Conservation (phyloP, 2,888 invertebrate species). For the Tetropium fuscum region DNA sequence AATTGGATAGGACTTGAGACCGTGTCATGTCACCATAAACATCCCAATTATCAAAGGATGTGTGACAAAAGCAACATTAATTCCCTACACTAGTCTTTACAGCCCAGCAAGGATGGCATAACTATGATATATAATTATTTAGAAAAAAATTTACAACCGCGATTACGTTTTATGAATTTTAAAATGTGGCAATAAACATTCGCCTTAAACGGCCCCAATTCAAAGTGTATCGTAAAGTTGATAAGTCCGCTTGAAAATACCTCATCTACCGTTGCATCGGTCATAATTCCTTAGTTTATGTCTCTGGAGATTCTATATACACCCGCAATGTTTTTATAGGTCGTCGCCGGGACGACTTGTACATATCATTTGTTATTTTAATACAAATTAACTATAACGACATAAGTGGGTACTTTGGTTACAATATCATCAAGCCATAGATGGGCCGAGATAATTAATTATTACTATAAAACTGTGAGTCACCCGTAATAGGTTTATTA, state of each 20-base stretch:
- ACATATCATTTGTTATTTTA: conserved; percentile 24
- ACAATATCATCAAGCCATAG: conserved; percentile 42
- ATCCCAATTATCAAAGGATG: conserved; percentile 35
- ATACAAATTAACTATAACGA: conserved; percentile 39
- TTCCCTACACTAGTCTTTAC: conserved; percentile 25
- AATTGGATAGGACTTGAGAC: not conserved
- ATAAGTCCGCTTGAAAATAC: conserved; percentile 34
- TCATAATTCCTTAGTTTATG: conserved; percentile 22
- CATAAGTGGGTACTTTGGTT: conserved; percentile 42
- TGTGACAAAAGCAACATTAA: conserved; percentile 31
- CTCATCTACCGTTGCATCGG: conserved; percentile 33
- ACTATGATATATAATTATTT: conserved; percentile 31
- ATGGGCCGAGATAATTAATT: conserved; percentile 42
- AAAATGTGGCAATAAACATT: conserved; percentile 33
- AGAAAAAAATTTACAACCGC: conserved; percentile 33
- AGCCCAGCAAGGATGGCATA: conserved; percentile 26
- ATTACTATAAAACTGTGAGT: conserved; percentile 36
- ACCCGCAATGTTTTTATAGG: conserved; percentile 33
- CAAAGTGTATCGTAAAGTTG: conserved; percentile 37
- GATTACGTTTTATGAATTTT: conserved; percentile 39
- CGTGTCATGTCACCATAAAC: not conserved
- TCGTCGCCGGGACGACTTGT: conserved; percentile 12
- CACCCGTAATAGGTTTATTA: no score
- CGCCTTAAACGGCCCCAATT: conserved; percentile 30
- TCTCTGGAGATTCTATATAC: conserved; percentile 31